phyloP scores from a whole-genome alignment of 2,888 invertebrate species.

The Drosophila macrospina region DNA sequence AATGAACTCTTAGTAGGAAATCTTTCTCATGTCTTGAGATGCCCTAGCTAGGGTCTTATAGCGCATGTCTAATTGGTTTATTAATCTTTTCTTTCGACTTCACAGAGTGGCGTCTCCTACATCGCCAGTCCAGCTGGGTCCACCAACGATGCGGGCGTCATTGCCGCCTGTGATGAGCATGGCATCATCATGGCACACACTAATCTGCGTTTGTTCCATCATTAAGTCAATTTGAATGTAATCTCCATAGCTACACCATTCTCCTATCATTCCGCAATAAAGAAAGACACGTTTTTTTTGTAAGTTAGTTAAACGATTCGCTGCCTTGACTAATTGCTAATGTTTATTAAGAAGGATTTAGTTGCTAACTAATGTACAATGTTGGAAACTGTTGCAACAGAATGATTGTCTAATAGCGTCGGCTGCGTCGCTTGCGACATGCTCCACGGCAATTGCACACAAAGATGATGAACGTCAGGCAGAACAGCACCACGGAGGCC shows the following conservation, averaged over 20 bases:
- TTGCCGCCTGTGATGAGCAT: constrained; percentile 96
- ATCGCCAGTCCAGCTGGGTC: constrained; percentile 98
- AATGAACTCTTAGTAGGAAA: no score
- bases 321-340: constrained; percentile 63
- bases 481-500: constrained; percentile 88
- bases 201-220: constrained; percentile 96
- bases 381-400: constrained; percentile 33
- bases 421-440: constrained; percentile 75
- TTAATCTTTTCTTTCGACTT: constrained; percentile 10
- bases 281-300: constrained; percentile 32
- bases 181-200: constrained; percentile 95
- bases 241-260: constrained; percentile 8
- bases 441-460: constrained; percentile 86
- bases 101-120: constrained; percentile 96
- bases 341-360: constrained; percentile 69
- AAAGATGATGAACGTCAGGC: constrained; percentile 88
- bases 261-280: constrained; percentile 15
- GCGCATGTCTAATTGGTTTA: no score
- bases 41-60: no score
- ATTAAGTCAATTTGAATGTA: constrained; percentile 87
- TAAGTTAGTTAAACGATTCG: constrained; percentile 74
- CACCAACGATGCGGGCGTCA: constrained; percentile 95
- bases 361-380: constrained; percentile 73
- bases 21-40: no score
- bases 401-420: constrained; percentile 49